These are phyloP conservation scores for Cylas formicarius DNA, from an alignment of 1,140 invertebrate species.

Conservation along the genomic window DNA sequence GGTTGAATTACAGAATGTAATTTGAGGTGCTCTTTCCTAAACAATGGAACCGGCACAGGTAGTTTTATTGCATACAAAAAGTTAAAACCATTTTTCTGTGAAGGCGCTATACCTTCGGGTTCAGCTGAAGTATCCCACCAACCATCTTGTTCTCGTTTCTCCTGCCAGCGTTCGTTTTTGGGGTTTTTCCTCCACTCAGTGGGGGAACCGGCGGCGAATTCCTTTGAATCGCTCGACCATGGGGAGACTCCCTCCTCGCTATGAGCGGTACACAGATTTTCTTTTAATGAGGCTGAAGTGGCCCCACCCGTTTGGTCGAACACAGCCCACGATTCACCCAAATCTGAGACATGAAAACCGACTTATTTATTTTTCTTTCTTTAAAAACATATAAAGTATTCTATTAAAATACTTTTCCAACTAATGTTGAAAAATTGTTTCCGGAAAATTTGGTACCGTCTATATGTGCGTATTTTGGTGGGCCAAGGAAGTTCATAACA, in stretches of 20 bases:
- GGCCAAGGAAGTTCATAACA: neutral
- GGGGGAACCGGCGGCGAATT: constrained; percentile 46
- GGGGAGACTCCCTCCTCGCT: constrained; percentile 56
- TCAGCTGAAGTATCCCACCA: constrained; percentile 41
- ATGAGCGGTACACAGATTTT: constrained; percentile 37
- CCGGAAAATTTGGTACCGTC: no score
- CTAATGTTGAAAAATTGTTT: constrained; percentile 1
- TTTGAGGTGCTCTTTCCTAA: no score
- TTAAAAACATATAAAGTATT: no score
- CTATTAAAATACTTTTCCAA: neutral
- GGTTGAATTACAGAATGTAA: no score
- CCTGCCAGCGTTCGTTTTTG: constrained; percentile 40
- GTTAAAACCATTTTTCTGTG: no score
- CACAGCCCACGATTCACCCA: constrained; percentile 39
- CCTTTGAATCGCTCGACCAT: constrained; percentile 70
- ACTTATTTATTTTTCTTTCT: neutral
- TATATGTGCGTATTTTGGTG: no score
- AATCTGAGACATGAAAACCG: neutral
- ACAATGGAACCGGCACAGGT: no score
- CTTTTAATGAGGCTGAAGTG: constrained; percentile 23
- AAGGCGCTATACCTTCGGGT: constrained; percentile 37
- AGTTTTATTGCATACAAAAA: neutral
- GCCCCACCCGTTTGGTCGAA: constrained; percentile 35
- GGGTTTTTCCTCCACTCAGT: constrained; percentile 46
- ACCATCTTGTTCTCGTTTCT: constrained; percentile 41